A percentile compares a stretch with the other conserved stretches of the same genome.
phyloP scores from a whole-genome alignment of 2,797 vertebrate genomes.

The Scarus forsteni region DNA sequence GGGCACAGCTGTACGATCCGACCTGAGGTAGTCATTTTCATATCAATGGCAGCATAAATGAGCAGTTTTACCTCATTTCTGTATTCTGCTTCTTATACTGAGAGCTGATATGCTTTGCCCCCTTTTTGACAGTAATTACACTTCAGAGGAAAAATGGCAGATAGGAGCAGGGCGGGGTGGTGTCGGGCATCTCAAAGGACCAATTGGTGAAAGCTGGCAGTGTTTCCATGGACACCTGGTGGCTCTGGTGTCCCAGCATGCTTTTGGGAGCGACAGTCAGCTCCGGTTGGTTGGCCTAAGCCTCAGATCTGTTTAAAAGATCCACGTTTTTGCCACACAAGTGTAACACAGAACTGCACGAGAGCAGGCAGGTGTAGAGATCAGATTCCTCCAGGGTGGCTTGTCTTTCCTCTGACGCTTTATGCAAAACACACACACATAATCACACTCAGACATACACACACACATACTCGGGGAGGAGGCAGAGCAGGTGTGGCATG shows the following conservation, averaged over 20 bases:
- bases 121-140: constrained; percentile 75
- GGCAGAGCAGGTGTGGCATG: constrained; percentile 72
- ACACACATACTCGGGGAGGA: constrained; percentile 9
- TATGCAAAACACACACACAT: not conserved
- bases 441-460: constrained; percentile 1
- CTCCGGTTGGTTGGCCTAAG: constrained; percentile 54
- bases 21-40: constrained; percentile 69
- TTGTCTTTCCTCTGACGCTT: constrained; percentile 33
- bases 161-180: constrained; percentile 23
- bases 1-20: constrained; percentile 46
- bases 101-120: constrained; percentile 25
- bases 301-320: constrained; percentile 40
- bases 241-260: constrained; percentile 68
- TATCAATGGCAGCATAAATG: constrained; percentile 71
- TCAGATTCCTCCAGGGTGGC: constrained; percentile 36
- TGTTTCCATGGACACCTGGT: constrained; percentile 80
- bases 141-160: constrained; percentile 52
- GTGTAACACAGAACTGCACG: constrained; percentile 17
- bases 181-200: constrained; percentile 69
- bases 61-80: constrained; percentile 52
- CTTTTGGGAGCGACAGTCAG: constrained; percentile 69
- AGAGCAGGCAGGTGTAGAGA: constrained; percentile 60
- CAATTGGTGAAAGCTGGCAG: constrained; percentile 71
- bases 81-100: constrained; percentile 22
- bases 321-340: constrained; percentile 7